phyloP scores from a whole-genome alignment of 2,888 invertebrate genomes.

The Drosophila flavopinicola region DNA sequence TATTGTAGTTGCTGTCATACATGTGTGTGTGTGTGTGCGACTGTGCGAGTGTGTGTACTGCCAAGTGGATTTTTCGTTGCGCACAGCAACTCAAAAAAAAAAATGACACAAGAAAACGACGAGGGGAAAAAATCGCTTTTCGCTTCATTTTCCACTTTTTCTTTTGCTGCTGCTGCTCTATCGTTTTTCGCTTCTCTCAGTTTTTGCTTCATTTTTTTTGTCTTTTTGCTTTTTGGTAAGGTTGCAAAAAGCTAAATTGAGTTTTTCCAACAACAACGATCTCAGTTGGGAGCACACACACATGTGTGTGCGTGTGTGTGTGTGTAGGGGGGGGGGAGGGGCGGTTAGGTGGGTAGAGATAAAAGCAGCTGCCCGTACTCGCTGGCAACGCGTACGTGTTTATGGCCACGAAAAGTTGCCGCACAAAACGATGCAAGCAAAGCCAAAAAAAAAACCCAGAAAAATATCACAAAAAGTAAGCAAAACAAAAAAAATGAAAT shows the following conservation, averaged over 20 bases:
- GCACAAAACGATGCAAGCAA: conserved; percentile 57
- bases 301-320: conserved; percentile 14
- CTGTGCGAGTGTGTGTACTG: conserved; percentile 23
- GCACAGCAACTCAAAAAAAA: conserved; percentile 64
- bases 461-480: conserved; percentile 21
- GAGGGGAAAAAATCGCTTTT: conserved; percentile 46
- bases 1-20: conserved; percentile 9
- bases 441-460: conserved; percentile 14
- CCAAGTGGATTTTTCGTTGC: conserved; percentile 67
- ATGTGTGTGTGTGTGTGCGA: conserved; percentile 1
- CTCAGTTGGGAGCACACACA: conserved; percentile 38
- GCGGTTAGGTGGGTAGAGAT: too few species aligned
- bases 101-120: conserved; percentile 62
- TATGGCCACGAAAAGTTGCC: conserved; percentile 76
- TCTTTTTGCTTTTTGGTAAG: conserved; percentile 54
- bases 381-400: conserved; percentile 73
- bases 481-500: conserved; percentile 35
- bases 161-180: conserved; percentile 29
- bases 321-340: conserved; percentile 21
- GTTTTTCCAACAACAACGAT: conserved; percentile 74
- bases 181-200: conserved; percentile 23
- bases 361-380: conserved; percentile 61
- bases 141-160: conserved; percentile 54
- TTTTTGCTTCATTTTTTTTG: conserved; percentile 23
- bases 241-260: conserved; percentile 77